Evolutionary conservation across 2,888 invertebrate species (phyloP).

Genomic region (Aromia moschata): DNA sequence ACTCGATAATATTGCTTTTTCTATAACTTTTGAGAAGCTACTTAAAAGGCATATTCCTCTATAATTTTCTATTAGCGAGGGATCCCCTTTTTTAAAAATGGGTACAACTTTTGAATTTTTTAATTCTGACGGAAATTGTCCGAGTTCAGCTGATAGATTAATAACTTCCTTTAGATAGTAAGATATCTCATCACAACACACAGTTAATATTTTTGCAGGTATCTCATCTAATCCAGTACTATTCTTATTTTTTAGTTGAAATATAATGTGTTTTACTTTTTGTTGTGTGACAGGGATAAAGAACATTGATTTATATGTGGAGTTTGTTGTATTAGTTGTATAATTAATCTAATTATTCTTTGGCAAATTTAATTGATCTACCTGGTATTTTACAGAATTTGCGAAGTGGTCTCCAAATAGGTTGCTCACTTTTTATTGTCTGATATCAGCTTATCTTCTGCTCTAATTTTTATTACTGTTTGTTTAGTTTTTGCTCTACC

Average conservation of each 20-base stretch:
- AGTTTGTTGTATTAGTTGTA: neutral
- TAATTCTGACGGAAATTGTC: neutral
- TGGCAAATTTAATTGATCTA: neutral
- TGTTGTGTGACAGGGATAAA: neutral
- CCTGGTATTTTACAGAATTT: neutral
- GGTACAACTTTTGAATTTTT: too few species aligned
- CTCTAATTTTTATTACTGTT: neutral
- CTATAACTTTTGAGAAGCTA: too few species aligned
- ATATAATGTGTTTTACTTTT: neutral
- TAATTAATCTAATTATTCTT: neutral
- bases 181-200: too few species aligned
- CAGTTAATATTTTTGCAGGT: too few species aligned
- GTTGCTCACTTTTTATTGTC: neutral
- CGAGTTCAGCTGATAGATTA: neutral
- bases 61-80: too few species aligned
- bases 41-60: too few species aligned
- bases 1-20: too few species aligned
- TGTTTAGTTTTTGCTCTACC: neutral
- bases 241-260: neutral
- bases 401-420: neutral
- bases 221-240: too few species aligned
- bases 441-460: too few species aligned
- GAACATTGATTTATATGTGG: neutral
- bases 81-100: too few species aligned
- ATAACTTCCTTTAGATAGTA: too few species aligned